Percentiles rank a stretch among this genome's conserved stretches.
Evolutionary conservation across 2,888 invertebrate genomes (phyloP).

Genomic region (Cryptops parisi): DNA sequence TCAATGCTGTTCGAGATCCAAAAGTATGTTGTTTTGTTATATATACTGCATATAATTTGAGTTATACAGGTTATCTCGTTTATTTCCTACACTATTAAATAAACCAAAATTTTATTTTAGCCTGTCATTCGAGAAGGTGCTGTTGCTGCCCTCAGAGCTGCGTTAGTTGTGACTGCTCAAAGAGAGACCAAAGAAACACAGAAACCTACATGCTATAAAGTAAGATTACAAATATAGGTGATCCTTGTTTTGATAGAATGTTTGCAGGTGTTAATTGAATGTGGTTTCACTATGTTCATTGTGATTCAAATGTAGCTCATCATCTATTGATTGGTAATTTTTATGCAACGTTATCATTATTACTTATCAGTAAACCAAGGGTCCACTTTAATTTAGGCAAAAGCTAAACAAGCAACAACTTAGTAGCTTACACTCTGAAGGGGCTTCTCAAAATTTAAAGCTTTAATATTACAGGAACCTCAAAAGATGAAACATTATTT

Average conservation of each 20-base stretch:
- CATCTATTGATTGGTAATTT: too few species aligned
- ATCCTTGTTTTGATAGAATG: neutral
- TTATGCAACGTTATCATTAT: too few species aligned
- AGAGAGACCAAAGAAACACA: conserved; percentile 85
- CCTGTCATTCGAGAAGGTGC: conserved; percentile 82
- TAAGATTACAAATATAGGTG: conserved; percentile 19
- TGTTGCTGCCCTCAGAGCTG: conserved; percentile 85
- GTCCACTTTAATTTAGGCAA: too few species aligned
- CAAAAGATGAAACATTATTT: too few species aligned
- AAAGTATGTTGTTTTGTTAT: conserved; percentile 37
- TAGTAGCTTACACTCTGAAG: too few species aligned
- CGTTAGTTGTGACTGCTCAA: conserved; percentile 85
- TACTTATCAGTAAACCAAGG: too few species aligned
- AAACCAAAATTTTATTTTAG: conserved; percentile 22
- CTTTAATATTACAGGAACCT: too few species aligned
- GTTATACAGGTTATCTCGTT: too few species aligned
- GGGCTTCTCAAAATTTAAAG: too few species aligned
- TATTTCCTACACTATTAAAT: neutral
- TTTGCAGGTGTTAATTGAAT: neutral
- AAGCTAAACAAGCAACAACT: too few species aligned
- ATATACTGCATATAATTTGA: neutral
- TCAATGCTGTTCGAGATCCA: conserved; percentile 78
- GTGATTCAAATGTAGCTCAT: neutral
- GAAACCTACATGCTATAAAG: conserved; percentile 63
- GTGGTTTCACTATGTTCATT: neutral